These are phyloP conservation scores for Calcarius lapponicus DNA, from an alignment of 2,797 vertebrate genomes.

Conservation along the genomic window DNA sequence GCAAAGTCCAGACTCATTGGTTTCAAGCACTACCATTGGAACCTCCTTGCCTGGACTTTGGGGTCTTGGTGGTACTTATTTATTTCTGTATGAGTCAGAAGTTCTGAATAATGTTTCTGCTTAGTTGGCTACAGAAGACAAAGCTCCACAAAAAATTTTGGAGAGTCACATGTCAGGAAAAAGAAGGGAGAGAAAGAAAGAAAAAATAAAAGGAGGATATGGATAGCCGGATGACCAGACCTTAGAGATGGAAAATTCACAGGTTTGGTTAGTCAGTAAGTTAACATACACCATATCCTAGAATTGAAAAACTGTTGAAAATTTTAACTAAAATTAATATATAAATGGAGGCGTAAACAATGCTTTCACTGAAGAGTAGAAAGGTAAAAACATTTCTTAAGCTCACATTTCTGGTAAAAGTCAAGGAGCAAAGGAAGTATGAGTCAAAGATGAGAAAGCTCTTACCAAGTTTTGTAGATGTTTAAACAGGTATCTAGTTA, in stretches of 20 bases:
- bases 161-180: not conserved
- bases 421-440: not conserved
- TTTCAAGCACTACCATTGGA: not conserved
- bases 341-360: not conserved
- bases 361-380: not conserved
- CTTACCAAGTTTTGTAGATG: not conserved
- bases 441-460: not conserved
- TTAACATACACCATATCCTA: not conserved
- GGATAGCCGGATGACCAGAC: not conserved
- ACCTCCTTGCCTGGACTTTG: not conserved
- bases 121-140: not conserved
- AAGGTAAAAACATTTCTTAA: not conserved
- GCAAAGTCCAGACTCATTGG: not conserved
- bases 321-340: not conserved
- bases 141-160: not conserved
- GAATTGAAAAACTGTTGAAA: not conserved
- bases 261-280: not conserved
- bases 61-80: not conserved
- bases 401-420: not conserved
- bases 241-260: not conserved
- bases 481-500: not conserved
- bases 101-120: not conserved
- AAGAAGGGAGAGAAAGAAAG: not conserved
- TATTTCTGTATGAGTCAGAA: constrained; percentile 3
- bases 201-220: not conserved